Base-by-base conservation (phyloP, 2,113 vertebrate genomes). In the Argyrosomus japonicus region DNA sequence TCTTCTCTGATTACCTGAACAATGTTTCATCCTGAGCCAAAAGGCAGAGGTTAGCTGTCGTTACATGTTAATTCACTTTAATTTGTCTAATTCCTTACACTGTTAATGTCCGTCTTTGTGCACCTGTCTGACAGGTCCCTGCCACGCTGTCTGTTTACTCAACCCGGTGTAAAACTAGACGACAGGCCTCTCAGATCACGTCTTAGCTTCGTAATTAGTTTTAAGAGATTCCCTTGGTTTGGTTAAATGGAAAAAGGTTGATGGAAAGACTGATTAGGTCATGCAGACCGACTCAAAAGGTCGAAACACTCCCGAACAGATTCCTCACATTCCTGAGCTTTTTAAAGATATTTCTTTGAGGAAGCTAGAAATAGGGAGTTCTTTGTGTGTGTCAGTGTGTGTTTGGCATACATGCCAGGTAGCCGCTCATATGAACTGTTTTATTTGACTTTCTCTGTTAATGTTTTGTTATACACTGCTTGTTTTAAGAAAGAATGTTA, bases 321-420 rank as follows among this genome's bases (percentile, higher is more conserved):
- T 94, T 92, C 91, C 68, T 84, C 61, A 79, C 91, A 94, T 93
- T 91, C 92, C 85, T 85, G 50, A 83, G 45, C 75, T 76, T 80
- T 64, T 70, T 81, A 58, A 81, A 87, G 60, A 77, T 71, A 68
- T 85, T 88, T 74, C 78, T 84, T 51, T 69, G 76, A 84, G 74
- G 84, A 86, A 83, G 79, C 36, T 57, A 50, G 79, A 89, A 82
- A 90, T 64, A 86, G 61, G 72, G 63, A 90, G 77, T 19, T 48
- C 75, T 88, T 87, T 86, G 88, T 93, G 69, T 78, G 56, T 6
- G 71, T 74, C 56, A 6, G 9, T 57, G 56, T 77, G 60, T 68
- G 58, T 82, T 81, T 75, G 64, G 43, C 62, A 81, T 74, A 53
- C 27, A 68, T 56, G 68, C 54, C 23, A 62, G 32, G 64, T 64